Evolutionary conservation across 2,113 vertebrate species (phyloP).

Genomic region (Carettochelys insculpta): DNA sequence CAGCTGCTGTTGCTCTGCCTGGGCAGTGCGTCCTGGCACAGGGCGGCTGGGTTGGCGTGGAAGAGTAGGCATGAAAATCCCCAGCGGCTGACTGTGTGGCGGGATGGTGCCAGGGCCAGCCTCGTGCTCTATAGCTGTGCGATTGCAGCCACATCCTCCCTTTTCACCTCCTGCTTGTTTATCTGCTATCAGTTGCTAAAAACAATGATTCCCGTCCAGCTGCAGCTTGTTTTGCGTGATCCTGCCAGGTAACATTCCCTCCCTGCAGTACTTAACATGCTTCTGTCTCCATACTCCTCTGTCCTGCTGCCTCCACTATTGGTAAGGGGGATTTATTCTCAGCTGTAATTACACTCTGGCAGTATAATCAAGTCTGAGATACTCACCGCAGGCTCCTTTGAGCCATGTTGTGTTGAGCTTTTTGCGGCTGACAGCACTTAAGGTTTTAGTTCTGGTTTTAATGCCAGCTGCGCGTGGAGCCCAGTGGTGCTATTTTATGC

Average conservation of each 20-base stretch:
- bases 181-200: background rate
- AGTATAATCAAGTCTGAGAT: conserved; percentile 55
- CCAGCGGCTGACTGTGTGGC: accelerated
- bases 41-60: background rate
- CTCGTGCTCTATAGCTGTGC: background rate
- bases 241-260: background rate
- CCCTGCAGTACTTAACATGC: conserved; percentile 37
- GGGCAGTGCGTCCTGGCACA: background rate
- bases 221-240: background rate
- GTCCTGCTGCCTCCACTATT: conserved; percentile 60
- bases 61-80: background rate
- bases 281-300: conserved; percentile 54
- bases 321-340: conserved; percentile 59
- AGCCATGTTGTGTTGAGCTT: conserved; percentile 47
- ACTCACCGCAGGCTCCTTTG: conserved; percentile 53
- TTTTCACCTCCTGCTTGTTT: background rate
- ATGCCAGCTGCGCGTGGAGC: conserved; percentile 39
- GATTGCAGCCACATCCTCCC: accelerated
- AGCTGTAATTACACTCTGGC: conserved; percentile 58
- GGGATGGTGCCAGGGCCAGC: background rate
- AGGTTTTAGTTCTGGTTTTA: conserved; percentile 37
- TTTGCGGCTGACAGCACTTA: conserved; percentile 64
- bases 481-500: conserved; percentile 42
- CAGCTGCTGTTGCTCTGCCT: background rate
- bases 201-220: conserved; percentile 2